phyloP scores from a whole-genome alignment of 2,797 vertebrate genomes.

The Macropus fuliginosus region DNA sequence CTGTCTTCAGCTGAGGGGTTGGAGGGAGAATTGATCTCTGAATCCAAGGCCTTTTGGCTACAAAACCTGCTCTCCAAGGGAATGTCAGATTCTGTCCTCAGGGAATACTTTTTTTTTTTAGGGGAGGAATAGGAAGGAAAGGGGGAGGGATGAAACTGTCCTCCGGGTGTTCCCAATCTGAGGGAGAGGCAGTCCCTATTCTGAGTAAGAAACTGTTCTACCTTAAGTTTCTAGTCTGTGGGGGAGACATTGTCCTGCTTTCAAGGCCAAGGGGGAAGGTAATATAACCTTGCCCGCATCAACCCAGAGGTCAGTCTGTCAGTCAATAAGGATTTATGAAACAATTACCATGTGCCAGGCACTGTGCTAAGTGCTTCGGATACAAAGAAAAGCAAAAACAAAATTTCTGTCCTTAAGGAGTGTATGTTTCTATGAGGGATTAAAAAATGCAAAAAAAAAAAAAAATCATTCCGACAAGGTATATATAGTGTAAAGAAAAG shows the following conservation, averaged over 20 bases:
- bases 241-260: neutral
- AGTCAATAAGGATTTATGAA: neutral
- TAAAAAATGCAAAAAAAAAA: neutral
- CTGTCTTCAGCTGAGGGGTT: neutral
- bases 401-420: neutral
- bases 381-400: neutral
- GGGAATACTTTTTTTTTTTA: no score
- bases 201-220: neutral
- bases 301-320: neutral
- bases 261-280: neutral
- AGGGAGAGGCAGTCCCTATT: neutral
- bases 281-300: neutral
- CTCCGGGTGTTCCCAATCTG: neutral
- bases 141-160: neutral
- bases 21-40: neutral
- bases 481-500: neutral
- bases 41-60: neutral
- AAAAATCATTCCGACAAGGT: neutral
- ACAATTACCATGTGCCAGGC: neutral
- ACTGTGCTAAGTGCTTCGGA: neutral
- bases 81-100: neutral
- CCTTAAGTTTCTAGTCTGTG: neutral
- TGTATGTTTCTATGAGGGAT: neutral
- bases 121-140: neutral
- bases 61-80: neutral